Evolutionary conservation across 2,113 vertebrate species (phyloP).

Genomic region (Lutjanus erythropterus): DNA sequence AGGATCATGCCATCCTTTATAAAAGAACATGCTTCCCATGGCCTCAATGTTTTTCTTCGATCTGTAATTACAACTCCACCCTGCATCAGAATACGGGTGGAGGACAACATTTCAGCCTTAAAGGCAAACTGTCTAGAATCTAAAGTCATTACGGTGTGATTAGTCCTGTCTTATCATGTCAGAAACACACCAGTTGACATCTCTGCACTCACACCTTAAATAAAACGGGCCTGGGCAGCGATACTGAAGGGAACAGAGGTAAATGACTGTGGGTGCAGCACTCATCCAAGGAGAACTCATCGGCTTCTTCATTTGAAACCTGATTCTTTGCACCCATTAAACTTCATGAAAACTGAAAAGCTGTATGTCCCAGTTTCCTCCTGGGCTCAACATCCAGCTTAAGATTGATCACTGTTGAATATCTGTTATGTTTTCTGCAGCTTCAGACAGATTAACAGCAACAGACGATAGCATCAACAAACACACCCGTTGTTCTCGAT

Average conservation of each 20-base stretch:
- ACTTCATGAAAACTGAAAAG: slow-evolving; percentile 9
- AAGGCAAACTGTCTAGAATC: slow-evolving; percentile 46
- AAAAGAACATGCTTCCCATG: slow-evolving; percentile 15
- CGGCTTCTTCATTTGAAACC: neutral
- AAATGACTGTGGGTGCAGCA: neutral
- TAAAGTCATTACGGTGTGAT: neutral
- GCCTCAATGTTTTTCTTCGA: neutral
- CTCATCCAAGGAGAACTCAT: neutral
- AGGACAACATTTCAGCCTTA: slow-evolving; percentile 21
- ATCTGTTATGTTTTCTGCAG: slow-evolving; percentile 6
- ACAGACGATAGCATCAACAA: neutral
- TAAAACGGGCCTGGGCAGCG: neutral
- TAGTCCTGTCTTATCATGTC: slow-evolving; percentile 28
- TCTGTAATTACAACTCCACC: slow-evolving; percentile 41
- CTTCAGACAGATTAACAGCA: neutral
- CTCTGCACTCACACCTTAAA: slow-evolving; percentile 6
- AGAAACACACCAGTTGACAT: slow-evolving; percentile 12
- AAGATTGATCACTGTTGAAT: neutral
- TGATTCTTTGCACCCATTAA: neutral
- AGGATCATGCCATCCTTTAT: neutral
- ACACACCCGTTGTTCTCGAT: slow-evolving; percentile 6
- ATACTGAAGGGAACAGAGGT: neutral
- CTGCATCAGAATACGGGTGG: slow-evolving; percentile 12
- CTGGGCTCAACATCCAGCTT: neutral
- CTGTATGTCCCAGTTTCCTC: neutral